These are phyloP conservation scores for Phenganax marumi DNA, from an alignment of 92 coral and sea anemone genomes.

Conservation along the genomic window DNA sequence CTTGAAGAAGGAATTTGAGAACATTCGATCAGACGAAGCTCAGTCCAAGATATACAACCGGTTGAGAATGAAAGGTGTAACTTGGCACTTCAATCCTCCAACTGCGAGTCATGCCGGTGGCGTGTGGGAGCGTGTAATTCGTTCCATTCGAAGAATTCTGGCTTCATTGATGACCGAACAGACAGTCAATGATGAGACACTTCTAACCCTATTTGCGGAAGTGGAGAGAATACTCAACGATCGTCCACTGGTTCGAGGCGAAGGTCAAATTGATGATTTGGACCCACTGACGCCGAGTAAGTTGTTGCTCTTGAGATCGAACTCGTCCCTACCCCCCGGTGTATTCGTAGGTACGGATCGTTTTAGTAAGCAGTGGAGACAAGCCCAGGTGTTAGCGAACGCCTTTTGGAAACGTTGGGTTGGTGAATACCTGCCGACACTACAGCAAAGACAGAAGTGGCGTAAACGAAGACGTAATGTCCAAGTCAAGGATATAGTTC, in stretches of 20 bases:
- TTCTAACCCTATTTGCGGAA: slow-evolving; percentile 49
- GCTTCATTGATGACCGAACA: slow-evolving; percentile 57
- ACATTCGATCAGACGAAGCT: too few relatives aligned
- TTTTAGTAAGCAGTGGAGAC: slow-evolving; percentile 23
- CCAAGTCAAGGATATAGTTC: slow-evolving; percentile 55
- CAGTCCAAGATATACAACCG: too few relatives aligned
- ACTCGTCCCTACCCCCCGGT: slow-evolving; percentile 36
- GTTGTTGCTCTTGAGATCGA: slow-evolving; percentile 43
- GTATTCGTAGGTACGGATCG: slow-evolving; percentile 14
- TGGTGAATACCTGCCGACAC: slow-evolving; percentile 48
- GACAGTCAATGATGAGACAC: slow-evolving; percentile 40
- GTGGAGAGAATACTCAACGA: slow-evolving; percentile 54
- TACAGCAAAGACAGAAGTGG: slow-evolving; percentile 66
- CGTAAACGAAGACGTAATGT: slow-evolving; percentile 47
- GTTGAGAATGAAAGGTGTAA: slow-evolving; percentile 39
- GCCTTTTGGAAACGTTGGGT: slow-evolving; percentile 39
- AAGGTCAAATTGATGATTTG: slow-evolving; percentile 52
- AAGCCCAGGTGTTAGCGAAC: slow-evolving; percentile 1
- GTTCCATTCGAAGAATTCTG: slow-evolving; percentile 52
- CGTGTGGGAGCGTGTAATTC: too few relatives aligned
- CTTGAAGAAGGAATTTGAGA: too few relatives aligned
- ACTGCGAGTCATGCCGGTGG: too few relatives aligned
- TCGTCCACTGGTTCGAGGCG: slow-evolving; percentile 56
- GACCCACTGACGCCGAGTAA: too few relatives aligned
- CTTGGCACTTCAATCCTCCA: slow-evolving; percentile 58